phyloP scores from a whole-genome alignment of 2,113 vertebrate species.

The Campylorhamphus procurvoides region DNA sequence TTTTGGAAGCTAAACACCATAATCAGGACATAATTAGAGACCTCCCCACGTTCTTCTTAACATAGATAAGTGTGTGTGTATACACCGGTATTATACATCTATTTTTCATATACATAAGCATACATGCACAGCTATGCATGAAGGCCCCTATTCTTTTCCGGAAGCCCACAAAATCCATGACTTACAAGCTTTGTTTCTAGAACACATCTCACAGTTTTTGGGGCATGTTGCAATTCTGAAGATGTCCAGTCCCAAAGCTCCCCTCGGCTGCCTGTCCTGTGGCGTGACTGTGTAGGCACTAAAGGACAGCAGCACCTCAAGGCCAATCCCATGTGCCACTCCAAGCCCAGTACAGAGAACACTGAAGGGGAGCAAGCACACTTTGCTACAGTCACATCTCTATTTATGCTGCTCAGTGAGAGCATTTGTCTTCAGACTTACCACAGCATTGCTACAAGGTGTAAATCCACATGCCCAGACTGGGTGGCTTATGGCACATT shows the following conservation, averaged over 20 bases:
- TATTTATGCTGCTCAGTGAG: background rate
- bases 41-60: background rate
- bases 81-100: background rate
- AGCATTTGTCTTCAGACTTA: background rate
- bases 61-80: background rate
- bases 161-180: background rate
- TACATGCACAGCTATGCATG: background rate
- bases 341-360: background rate
- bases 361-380: background rate
- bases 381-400: background rate
- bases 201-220: background rate
- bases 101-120: background rate
- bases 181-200: background rate
- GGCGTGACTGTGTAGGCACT: fast-evolving
- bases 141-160: background rate
- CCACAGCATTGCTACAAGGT: background rate
- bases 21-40: background rate
- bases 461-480: background rate
- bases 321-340: background rate
- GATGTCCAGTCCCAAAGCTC: background rate
- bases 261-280: background rate
- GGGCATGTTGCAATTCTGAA: background rate
- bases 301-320: background rate
- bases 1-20: background rate
- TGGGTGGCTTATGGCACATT: background rate